Percentiles rank a stretch among this genome's conserved stretches.
Conservation (phyloP, 2,888 invertebrate genomes). For the Pristionchus japonicus region DNA sequence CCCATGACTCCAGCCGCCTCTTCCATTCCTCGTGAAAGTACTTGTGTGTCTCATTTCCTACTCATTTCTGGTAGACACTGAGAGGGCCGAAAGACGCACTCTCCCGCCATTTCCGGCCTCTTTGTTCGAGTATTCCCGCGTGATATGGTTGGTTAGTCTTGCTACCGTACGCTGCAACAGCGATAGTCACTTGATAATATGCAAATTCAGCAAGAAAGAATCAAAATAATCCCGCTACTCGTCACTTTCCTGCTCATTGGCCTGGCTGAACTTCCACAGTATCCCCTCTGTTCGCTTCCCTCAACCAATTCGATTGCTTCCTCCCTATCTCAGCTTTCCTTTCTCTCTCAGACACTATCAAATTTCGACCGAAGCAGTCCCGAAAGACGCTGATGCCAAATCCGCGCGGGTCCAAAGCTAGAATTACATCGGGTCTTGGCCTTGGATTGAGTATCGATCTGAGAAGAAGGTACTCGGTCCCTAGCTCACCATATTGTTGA, state of each 20-base stretch:
- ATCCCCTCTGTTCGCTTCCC: background rate
- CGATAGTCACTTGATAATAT: background rate
- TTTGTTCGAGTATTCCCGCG: background rate
- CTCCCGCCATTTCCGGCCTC: background rate
- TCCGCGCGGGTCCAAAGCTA: background rate
- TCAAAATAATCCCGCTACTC: background rate
- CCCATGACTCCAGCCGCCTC: background rate
- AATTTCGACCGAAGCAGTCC: slow-evolving; percentile 1
- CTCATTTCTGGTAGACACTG: background rate
- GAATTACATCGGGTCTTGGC: background rate
- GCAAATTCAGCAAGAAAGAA: background rate
- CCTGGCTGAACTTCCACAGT: background rate
- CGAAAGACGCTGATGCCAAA: background rate
- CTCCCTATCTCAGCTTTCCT: background rate
- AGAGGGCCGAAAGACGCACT: background rate
- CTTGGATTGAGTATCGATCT: background rate
- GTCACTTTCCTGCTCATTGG: background rate
- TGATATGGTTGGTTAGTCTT: background rate
- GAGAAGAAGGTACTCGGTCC: background rate
- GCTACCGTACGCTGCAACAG: no score
- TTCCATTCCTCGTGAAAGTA: background rate
- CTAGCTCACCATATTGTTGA: no score
- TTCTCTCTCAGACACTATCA: background rate
- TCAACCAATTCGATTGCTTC: background rate
- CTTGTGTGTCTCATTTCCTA: background rate